Evolutionary conservation across 92 coral and sea anemone species (phyloP), one percentile per base, ranked within the genome.

Genomic region (Umimayanthus chanpuru): DNA sequence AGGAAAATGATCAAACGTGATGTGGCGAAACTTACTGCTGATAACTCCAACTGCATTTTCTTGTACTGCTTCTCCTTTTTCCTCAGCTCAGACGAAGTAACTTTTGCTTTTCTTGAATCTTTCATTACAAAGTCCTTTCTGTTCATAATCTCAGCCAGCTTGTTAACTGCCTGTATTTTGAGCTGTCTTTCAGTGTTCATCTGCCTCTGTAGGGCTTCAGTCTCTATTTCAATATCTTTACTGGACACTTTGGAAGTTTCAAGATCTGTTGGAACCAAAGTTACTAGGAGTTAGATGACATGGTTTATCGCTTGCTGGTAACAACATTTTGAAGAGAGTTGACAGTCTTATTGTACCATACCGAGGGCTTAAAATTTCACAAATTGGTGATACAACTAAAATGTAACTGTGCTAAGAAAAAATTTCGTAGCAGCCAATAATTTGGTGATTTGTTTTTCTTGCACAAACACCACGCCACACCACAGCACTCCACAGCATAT

Each of bases 91-190:
- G 91, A 92, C 6, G 97, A 90, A 0, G 94, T 88, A 6, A 92
- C 97, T 79, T 96, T 96, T 85, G 88, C 88, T 76, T 93, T 91
- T 65, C 84, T 95, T 47, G 93, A 89, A 53, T 95, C 99, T 74
- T 88, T 91, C 85, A 29, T 85, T 40, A 85, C 74, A 68, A 90
- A 86, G 89, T 95, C 99, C 85, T 93, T 97, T 81, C 99, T 94
- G 89, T 88, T 88, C 99, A 97, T 95, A 76, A 97, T 94, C 91
- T 97, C 99, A 1, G 99, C 99, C 79, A 97, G 94, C 88, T 97
- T 97, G 85, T 97, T 97, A 21, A 97, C 96, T 25, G 99, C 99
- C 82, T 97, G 98, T 55, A 81, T 94, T 80, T 95, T 97, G 79
- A 95, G 76, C 53, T 91, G 73, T 89, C 73, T 95, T 64, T 97